Evolutionary conservation across 2,888 invertebrate genomes (phyloP).

Genomic region (Watsonalla binaria): DNA sequence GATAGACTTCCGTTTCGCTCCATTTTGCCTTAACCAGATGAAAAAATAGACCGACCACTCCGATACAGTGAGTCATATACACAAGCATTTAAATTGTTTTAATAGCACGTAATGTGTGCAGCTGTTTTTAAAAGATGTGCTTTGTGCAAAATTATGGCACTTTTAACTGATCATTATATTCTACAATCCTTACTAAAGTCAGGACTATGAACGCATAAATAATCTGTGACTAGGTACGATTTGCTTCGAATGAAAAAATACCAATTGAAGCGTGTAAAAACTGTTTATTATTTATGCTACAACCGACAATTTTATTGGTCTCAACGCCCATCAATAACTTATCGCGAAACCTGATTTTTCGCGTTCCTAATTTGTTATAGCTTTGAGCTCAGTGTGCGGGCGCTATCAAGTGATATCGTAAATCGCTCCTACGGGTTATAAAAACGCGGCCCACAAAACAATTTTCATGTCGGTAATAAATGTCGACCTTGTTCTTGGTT

Average conservation of each 20-base stretch:
- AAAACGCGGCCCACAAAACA: slow-evolving; percentile 6
- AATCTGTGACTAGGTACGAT: no score
- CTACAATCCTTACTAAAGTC: not conserved
- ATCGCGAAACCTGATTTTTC: not conserved
- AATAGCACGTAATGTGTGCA: slow-evolving; percentile 1
- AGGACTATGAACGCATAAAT: no score
- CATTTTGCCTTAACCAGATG: not conserved
- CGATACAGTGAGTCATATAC: not conserved
- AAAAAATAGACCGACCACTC: not conserved
- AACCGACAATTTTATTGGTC: not conserved
- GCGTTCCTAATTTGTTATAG: slow-evolving; percentile 1
- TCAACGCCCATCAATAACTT: not conserved
- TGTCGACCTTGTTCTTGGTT: slow-evolving; percentile 34
- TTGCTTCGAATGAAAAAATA: not conserved
- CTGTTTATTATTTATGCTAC: not conserved
- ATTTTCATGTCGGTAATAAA: slow-evolving; percentile 22
- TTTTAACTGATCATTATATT: not conserved
- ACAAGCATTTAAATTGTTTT: not conserved
- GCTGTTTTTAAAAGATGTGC: not conserved
- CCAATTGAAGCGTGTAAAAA: not conserved
- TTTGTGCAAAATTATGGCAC: not conserved
- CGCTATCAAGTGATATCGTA: slow-evolving; percentile 10
- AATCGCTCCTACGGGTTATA: slow-evolving; percentile 11
- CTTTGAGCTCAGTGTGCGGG: slow-evolving; percentile 7
- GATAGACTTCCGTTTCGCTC: not conserved